phyloP scores from a whole-genome alignment of 1,140 invertebrate genomes.

The Drosophila chauvacae region DNA sequence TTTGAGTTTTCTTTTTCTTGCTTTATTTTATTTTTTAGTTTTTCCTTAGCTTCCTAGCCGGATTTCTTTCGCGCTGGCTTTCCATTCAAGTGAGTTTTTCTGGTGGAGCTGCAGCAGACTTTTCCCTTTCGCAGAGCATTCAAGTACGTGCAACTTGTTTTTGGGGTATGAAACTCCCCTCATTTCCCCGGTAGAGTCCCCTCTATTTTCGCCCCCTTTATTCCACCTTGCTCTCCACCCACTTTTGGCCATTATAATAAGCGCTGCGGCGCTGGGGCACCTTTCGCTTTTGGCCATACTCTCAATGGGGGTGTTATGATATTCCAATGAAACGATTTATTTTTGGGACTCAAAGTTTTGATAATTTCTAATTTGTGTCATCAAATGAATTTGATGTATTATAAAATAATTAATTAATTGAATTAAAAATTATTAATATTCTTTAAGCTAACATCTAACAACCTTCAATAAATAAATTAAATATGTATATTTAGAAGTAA shows the following conservation, averaged over 20 bases:
- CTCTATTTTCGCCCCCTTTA: neutral
- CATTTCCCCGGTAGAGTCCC: neutral
- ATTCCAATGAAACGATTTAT: neutral
- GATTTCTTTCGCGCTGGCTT: slow-evolving; percentile 28
- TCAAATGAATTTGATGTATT: no score
- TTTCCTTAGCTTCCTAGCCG: slow-evolving; percentile 12
- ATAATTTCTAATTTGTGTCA: no score
- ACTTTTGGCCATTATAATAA: slow-evolving; percentile 46
- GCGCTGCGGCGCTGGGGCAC: slow-evolving; percentile 40
- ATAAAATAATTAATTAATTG: no score
- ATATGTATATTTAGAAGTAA: no score
- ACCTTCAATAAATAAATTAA: no score
- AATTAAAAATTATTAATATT: no score
- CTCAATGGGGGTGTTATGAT: slow-evolving; percentile 14
- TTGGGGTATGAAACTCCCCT: slow-evolving; percentile 18
- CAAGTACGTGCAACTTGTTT: slow-evolving; percentile 76
- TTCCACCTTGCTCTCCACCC: slow-evolving; percentile 4
- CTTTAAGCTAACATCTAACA: no score
- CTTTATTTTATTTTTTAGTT: slow-evolving; percentile 2
- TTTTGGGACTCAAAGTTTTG: neutral
- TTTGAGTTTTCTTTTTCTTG: slow-evolving; percentile 14
- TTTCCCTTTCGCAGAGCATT: slow-evolving; percentile 56
- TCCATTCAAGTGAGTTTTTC: slow-evolving; percentile 52
- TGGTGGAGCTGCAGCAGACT: slow-evolving; percentile 17
- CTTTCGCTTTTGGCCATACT: slow-evolving; percentile 63